phyloP scores from a whole-genome alignment of 2,113 vertebrate genomes.

The Rhinoptilus africanus region DNA sequence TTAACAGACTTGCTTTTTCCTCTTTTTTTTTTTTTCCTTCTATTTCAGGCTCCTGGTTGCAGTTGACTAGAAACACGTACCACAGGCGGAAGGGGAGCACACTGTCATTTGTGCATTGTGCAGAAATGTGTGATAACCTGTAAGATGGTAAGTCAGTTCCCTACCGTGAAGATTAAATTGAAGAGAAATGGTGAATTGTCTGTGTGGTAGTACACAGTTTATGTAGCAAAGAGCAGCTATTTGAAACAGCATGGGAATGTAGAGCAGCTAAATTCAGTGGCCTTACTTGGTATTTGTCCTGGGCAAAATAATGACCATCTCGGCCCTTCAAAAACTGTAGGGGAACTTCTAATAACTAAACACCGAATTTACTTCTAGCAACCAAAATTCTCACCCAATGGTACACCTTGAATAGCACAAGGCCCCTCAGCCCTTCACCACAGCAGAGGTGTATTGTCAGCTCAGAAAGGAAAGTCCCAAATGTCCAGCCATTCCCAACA shows the following conservation, averaged over 20 bases:
- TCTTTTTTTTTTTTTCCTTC: not conserved
- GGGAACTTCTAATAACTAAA: not conserved
- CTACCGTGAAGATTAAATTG: not conserved
- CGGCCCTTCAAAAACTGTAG: not conserved
- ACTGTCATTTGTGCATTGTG: not conserved
- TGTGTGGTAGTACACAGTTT: not conserved
- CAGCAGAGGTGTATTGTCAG: not conserved
- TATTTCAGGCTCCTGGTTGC: slow-evolving; percentile 5
- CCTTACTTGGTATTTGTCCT: not conserved
- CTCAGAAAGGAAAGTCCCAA: not conserved
- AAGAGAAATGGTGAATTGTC: not conserved
- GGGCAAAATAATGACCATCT: not conserved
- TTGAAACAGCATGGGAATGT: not conserved
- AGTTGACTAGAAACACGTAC: slow-evolving; percentile 15
- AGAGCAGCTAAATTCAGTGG: not conserved
- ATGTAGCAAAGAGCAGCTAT: not conserved
- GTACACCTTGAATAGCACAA: not conserved
- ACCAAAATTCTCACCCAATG: not conserved
- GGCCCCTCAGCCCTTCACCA: not conserved
- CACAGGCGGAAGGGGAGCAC: not conserved
- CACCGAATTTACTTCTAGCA: not conserved
- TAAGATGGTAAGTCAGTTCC: not conserved
- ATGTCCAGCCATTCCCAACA: not conserved
- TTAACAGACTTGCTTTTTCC: slow-evolving; percentile 62
- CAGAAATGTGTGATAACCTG: not conserved